These are phyloP conservation scores for Rhabditoides inermis DNA, from an alignment of 2,888 invertebrate species.

Conservation along the genomic window DNA sequence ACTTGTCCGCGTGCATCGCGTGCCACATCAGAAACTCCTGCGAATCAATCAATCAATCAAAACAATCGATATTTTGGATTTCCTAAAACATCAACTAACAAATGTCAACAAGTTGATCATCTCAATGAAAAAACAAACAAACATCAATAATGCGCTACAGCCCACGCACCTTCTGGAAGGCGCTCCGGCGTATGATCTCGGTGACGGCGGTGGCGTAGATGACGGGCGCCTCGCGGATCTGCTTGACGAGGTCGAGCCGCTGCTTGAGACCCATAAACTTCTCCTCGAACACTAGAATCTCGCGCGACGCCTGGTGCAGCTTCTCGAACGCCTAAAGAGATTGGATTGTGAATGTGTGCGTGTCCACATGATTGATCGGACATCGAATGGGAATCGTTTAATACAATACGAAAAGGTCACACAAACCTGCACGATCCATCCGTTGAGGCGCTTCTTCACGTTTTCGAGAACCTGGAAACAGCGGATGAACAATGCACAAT, in stretches of 20 bases:
- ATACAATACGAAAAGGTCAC: neutral
- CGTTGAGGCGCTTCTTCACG: slow-evolving; percentile 25
- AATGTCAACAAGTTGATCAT: no score
- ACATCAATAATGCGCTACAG: neutral
- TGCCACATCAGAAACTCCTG: no score
- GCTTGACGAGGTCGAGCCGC: slow-evolving; percentile 27
- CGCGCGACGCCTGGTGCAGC: slow-evolving; percentile 25
- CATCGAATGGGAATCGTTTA: neutral
- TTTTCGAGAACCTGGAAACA: no score
- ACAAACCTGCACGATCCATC: slow-evolving; percentile 27
- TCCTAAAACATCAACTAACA: no score
- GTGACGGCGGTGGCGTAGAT: slow-evolving; percentile 40
- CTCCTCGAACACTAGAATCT: slow-evolving; percentile 41
- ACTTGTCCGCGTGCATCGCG: slow-evolving; percentile 25
- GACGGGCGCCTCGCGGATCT: slow-evolving; percentile 36
- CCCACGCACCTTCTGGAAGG: slow-evolving; percentile 28
- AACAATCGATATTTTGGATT: no score
- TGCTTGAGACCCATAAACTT: slow-evolving; percentile 26
- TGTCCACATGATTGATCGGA: neutral
- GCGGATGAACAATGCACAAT: no score
- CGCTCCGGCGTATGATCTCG: slow-evolving; percentile 38
- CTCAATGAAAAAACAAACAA: neutral
- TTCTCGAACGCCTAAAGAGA: slow-evolving; percentile 29
- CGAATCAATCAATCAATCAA: no score
- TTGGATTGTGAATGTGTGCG: neutral